Conservation (phyloP, 2,113 vertebrate genomes). For the Illadopsis cleaveri region DNA sequence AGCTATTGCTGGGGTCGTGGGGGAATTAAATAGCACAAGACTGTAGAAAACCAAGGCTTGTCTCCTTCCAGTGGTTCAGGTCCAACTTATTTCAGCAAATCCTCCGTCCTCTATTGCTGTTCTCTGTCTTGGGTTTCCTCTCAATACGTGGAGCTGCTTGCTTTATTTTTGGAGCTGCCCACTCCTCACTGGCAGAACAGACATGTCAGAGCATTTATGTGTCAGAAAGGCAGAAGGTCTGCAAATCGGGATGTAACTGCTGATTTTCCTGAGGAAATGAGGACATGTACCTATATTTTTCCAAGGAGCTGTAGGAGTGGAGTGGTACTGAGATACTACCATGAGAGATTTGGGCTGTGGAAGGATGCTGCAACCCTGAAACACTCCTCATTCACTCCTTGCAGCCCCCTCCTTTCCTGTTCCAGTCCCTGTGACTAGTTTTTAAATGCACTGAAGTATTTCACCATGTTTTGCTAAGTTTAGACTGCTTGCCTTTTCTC, state of each 20-base stretch:
- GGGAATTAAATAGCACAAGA: neutral
- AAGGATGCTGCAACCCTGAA: neutral
- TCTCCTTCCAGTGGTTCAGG: neutral
- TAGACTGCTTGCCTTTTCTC: constrained; percentile 5
- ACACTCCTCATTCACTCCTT: neutral
- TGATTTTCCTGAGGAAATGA: neutral
- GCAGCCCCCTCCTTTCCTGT: neutral
- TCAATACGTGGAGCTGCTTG: neutral
- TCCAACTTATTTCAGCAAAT: neutral
- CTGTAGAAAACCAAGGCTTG: neutral
- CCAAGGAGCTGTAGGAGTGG: neutral
- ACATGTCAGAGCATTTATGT: neutral
- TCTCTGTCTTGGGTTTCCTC: neutral
- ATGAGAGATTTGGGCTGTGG: neutral
- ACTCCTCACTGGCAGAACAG: neutral
- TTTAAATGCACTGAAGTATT: neutral
- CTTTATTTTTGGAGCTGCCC: neutral
- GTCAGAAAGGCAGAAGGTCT: neutral
- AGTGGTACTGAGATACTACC: neutral
- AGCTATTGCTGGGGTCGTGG: rapidly evolving
- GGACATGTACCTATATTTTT: neutral
- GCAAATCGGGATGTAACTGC: neutral
- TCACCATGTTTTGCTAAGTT: neutral
- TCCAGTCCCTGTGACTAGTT: neutral
- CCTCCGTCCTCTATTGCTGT: neutral